Percentiles rank a stretch among this genome's conserved stretches.
These are phyloP conservation scores for Astyanax mexicanus DNA, from an alignment of 2,797 vertebrate species.

Conservation along the genomic window DNA sequence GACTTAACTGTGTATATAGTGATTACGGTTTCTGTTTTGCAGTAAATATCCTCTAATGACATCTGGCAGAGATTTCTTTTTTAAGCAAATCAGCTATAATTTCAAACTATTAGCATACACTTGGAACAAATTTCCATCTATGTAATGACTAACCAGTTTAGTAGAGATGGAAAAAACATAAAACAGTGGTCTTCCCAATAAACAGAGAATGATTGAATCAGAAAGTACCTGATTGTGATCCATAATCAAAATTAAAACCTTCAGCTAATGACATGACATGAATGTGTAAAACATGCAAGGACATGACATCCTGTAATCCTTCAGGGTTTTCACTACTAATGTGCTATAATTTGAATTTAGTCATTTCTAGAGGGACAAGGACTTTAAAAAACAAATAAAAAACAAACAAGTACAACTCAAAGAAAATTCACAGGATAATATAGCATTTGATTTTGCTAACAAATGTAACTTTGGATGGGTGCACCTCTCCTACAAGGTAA, in stretches of 20 bases:
- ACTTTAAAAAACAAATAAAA: too few relatives aligned
- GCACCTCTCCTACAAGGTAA: not conserved
- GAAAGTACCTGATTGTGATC: not conserved
- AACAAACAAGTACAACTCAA: not conserved
- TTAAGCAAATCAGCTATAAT: slow-evolving; percentile 4
- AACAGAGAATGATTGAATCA: not conserved
- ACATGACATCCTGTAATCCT: not conserved
- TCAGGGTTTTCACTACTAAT: not conserved
- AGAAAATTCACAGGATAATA: slow-evolving; percentile 4
- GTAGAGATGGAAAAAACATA: slow-evolving; percentile 39
- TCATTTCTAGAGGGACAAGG: not conserved
- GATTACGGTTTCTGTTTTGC: too few relatives aligned
- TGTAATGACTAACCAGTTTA: slow-evolving; percentile 22
- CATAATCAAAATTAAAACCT: not conserved
- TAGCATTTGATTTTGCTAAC: not conserved
- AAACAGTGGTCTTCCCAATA: slow-evolving; percentile 69
- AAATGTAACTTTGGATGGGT: not conserved
- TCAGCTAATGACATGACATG: not conserved
- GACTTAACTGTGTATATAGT: too few relatives aligned
- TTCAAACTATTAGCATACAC: slow-evolving; percentile 1
- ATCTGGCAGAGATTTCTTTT: not conserved
- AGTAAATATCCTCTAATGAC: not conserved
- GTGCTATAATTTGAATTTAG: not conserved
- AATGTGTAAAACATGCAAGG: not conserved
- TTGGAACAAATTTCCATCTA: slow-evolving; percentile 19